Base-by-base conservation (phyloP, 2,797 vertebrate species). In the Ctenosaura bakeri region DNA sequence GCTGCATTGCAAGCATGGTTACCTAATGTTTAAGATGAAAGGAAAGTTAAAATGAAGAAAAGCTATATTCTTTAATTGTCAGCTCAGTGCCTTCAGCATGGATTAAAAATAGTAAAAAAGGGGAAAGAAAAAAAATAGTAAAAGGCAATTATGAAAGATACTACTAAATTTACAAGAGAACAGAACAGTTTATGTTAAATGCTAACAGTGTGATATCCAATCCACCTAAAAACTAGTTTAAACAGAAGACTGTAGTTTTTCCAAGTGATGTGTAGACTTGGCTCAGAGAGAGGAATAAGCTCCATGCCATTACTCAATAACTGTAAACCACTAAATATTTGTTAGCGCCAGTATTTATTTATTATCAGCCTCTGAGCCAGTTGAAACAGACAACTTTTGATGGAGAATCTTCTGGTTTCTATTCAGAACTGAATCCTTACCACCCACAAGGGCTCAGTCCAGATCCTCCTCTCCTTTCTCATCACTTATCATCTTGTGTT, bases 101-200 rank as follows among this genome's bases (percentile, higher is more conserved):
- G 64, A 24, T 46, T 22, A 62, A 80, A 73, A 42, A 8, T 16
- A 35, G 24, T 76, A 62, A 76, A 82, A 87, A 64, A 32, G 38
- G 10, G 29, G 29, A 69, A 32, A 13, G 29, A 8, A 66, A 66
- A 66, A 16, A 66, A 66, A 66, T 2, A 64, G 22, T 42, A 22
- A 35, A 89, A 66, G 62, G 5, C 22, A 64, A 86, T 35, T 62
- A 73, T 82, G 87, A 87, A 85, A 86, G 4, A 76, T 52, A 32
- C 29, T 13, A 29, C 66, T 64, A 52, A 56, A 20, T 29, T 64
- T 81, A 79, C 64, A 86, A 89, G 62, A 42, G 20, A 66, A 8
- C 83, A 82, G n/a, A 86, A 59, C 14, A 50, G 12, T 10, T 85
- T 86, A 74, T 10, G 13, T 77, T 77, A 62, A 64, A 14, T 69